Evolutionary conservation across 2,888 invertebrate genomes (phyloP), one percentile per base, ranked within the genome.

Genomic region (Fragum fragum): DNA sequence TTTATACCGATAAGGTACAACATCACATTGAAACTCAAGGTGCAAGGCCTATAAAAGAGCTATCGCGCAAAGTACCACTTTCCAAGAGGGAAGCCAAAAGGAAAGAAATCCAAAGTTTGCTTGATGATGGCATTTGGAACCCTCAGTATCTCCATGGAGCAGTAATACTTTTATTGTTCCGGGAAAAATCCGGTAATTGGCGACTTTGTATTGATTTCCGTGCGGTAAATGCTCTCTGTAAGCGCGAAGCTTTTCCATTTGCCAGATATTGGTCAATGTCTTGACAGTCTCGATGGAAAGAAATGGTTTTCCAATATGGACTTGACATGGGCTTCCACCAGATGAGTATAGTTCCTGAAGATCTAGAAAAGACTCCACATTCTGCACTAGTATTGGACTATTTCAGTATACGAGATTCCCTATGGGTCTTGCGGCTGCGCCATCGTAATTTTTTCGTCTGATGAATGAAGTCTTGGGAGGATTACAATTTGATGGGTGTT

Each of bases 131-230:
- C 18, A 72, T 75, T 11, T 79, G 36, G 53, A 71, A 32, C 75
- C 79, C 14, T 71, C 74, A 29, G 52, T 23, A 14, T 79, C 77
- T 28, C 71, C 87, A 0, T 85, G 81, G 78, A 39, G 73, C 21
- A 74, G 55, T 57, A 57, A 74, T 0, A 57, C 81, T 26, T 73
- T 85, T 11, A n/a, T 72, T 85, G 23, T 78, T 83, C 0, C 42
- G 76, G 5, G 81, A 79, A 36, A 79, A 76, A 53, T 79, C 79
- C 47, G 70, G 78, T 0, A 63, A 23, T n/a, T 39, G 70, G 14
- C 63, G 83, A 11, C 74, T 87, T 16, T 85, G 81, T 32, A 53
- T 77, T 26, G 85, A 85, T 47, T 85, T 73, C 36, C 14, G 85
- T 1, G 36, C 53, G 0, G 28, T 85, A 1, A 83, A 87, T 66